phyloP scores from a whole-genome alignment of 2,888 invertebrate genomes.

The Deilephila elpenor region DNA sequence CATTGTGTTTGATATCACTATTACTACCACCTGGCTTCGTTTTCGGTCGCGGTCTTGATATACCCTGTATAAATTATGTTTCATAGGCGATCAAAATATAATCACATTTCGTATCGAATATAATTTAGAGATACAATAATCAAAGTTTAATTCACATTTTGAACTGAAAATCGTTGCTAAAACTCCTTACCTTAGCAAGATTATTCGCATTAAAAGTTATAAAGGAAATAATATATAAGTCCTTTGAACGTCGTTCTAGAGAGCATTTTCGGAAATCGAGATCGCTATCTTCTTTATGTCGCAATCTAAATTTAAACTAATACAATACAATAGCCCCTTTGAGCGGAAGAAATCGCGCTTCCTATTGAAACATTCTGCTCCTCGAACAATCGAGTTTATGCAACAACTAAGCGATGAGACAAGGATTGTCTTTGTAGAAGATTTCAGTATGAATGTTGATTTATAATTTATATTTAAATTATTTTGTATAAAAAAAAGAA shows the following conservation, averaged over 20 bases:
- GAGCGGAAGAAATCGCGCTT: neutral
- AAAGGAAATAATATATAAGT: neutral
- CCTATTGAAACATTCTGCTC: slow-evolving; percentile 14
- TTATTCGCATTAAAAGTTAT: neutral
- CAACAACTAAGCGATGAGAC: neutral
- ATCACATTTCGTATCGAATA: too few species aligned
- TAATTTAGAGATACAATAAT: too few species aligned
- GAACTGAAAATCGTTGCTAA: too few species aligned
- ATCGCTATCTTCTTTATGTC: slow-evolving; percentile 19
- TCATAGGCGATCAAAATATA: too few species aligned
- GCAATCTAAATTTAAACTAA: slow-evolving; percentile 23
- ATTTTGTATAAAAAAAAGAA: too few species aligned
- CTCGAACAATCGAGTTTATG: slow-evolving; percentile 4
- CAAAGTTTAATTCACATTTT: too few species aligned
- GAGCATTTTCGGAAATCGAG: neutral
- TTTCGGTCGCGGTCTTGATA: too few species aligned
- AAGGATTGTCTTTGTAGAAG: neutral
- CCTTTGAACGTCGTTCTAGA: neutral
- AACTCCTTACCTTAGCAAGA: neutral
- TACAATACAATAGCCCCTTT: neutral
- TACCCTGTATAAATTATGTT: too few species aligned
- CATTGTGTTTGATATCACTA: too few species aligned
- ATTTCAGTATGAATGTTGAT: neutral
- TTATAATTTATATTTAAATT: too few species aligned
- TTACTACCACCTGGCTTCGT: too few species aligned